Evolutionary conservation across 2,888 invertebrate genomes (phyloP), one percentile per base, ranked within the genome.

Genomic region (Gnatocerus cornutus): DNA sequence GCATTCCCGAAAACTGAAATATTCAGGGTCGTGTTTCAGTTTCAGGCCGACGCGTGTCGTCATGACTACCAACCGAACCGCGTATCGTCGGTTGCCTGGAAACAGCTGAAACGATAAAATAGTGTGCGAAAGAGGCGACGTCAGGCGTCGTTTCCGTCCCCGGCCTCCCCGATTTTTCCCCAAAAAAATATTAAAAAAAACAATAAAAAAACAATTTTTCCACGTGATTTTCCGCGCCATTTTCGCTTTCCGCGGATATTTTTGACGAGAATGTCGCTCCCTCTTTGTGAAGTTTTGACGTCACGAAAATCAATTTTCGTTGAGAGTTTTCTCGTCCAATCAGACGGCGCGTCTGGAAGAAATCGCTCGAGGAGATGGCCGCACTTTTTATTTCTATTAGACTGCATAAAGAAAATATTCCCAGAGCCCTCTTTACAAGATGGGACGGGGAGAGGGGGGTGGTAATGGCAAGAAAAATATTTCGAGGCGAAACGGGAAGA

Each of bases 261-360:
- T 21, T 21, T 21, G 21, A 4, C 21, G 21, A 21, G 21, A 21
- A 3, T 21, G 21, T 21, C 27, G n/a, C 16, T 3, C 48, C 48
- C 48, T n/a, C 27, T 16, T 10, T 10, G 55, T n/a, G 9, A 27
- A 10, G 33, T 53, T 13, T 29, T 61, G 79, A 79, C 79, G 80
- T 77, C 77, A 77, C 76, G 73, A 76, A 80, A 81, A 81, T 81
- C 81, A 81, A 81, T 81, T 81, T 80, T 77, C 78, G 73, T 72
- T 74, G 74, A 77, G 76, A 68, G 61, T 62, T 68, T 68, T 62
- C 74, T 73, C 77, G 69, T 74, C 78, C 77, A 79, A 79, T 78
- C 74, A 73, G 73, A 73, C 71, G 61, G 65, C 75, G 72, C 69
- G 72, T 56, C 71, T 56, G 64, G 75, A 77, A 73, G 75, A 77